Evolutionary conservation across 2,888 invertebrate genomes (phyloP), one percentile per base, ranked within the genome.

Genomic region (Tetranychus piercei): DNA sequence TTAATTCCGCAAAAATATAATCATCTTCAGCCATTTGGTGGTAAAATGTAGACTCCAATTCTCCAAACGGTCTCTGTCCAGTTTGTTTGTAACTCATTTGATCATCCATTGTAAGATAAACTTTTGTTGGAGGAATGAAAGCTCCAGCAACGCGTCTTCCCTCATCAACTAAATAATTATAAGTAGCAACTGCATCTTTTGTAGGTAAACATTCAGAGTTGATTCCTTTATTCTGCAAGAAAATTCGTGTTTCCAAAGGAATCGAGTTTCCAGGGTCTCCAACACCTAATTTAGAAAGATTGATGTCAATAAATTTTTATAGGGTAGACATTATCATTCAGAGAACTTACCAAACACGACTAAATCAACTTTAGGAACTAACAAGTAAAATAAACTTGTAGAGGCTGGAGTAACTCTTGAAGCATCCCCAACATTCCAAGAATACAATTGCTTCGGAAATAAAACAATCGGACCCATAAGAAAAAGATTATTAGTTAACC

Each of bases 101-200:
- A 55, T 55, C 55, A 55, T 9, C 55, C 15, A 55, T 15, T 55
- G 55, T 55, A 15, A 18, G 69, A 11, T 11, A 9, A n/a, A n/a
- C n/a, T 22, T 69, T 69, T 3, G 23, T 69, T 0, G 86, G 86
- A 1, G 87, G 87, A 71, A 86, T 82, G 9, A 87, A 79, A 0
- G 84, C 86, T 11, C 83, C 86, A 20, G 85, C 86, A 15, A 88
- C 88, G 79, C 85, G 86, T 76, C 89, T 85, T 73, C 88, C 87
- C 82, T 97, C 96, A 0, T 89, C 86, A 81, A 89, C 90, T 67
- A 95, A 84, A 81, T 93, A 96, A 84, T 96, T 97, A 83, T 91
- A 97, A 0, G 91, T 91, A 1, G 92, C 84, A 80, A 91, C 89
- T 0, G 96, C 96, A 80, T 89, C 88, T 78, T 91, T 88, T 83